Evolutionary conservation across 2,797 vertebrate species (phyloP).

Genomic region (Anisognathus igniventris): DNA sequence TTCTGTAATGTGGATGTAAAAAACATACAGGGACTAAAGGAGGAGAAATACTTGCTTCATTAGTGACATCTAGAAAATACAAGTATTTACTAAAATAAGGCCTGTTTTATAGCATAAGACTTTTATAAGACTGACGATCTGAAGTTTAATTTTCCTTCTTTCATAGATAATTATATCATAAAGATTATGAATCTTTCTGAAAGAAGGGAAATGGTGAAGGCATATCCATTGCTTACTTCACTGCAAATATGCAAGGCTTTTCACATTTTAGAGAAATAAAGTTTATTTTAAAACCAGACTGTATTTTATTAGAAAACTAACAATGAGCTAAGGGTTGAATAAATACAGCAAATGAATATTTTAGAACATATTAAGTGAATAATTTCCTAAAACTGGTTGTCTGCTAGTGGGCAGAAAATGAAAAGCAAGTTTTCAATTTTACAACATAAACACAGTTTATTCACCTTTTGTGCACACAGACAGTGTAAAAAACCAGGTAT

Average conservation of each 20-base stretch:
- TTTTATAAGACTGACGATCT: background rate
- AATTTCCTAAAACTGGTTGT: slow-evolving; percentile 40
- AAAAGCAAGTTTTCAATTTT: slow-evolving; percentile 25
- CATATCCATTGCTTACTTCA: background rate
- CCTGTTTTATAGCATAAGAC: background rate
- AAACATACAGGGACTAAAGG: background rate
- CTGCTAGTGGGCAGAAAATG: slow-evolving; percentile 28
- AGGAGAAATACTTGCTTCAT: background rate
- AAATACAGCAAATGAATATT: slow-evolving; percentile 34
- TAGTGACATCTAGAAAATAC: background rate
- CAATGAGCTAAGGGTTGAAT: slow-evolving; percentile 37
- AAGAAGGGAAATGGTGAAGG: background rate
- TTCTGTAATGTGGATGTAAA: background rate
- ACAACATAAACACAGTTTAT: background rate
- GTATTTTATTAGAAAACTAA: slow-evolving; percentile 42
- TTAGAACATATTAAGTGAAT: slow-evolving; percentile 50
- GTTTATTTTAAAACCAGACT: slow-evolving; percentile 29
- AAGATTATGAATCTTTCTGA: background rate
- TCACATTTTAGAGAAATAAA: slow-evolving; percentile 10
- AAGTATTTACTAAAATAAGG: background rate
- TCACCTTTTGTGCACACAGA: background rate
- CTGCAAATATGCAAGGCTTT: background rate
- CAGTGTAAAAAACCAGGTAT: background rate
- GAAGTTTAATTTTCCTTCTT: slow-evolving; percentile 16
- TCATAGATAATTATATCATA: background rate